A percentile compares a stretch with the other conserved stretches of the same genome.
phyloP scores from a whole-genome alignment of 1,140 invertebrate species.

The Vollenhovia emeryi region DNA sequence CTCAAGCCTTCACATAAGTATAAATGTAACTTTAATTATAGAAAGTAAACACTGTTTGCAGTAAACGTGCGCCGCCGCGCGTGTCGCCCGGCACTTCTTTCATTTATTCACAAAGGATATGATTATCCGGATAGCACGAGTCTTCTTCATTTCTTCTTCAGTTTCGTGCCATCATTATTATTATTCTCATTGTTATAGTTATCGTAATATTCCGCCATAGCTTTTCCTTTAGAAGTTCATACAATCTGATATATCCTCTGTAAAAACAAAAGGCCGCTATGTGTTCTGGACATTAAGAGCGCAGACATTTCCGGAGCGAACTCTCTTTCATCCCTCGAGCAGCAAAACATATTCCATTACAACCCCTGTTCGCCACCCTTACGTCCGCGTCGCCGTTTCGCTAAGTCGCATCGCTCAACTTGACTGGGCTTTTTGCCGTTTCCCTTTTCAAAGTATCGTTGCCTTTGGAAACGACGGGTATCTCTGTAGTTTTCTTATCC shows the following conservation, averaged over 20 bases:
- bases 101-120: constrained; percentile 26
- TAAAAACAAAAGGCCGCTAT: constrained; percentile 45
- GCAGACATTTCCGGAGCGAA: constrained; percentile 30
- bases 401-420: constrained; percentile 51
- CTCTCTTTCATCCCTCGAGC: constrained; percentile 13
- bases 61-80: not conserved
- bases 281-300: constrained; percentile 48
- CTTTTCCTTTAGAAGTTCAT: constrained; percentile 21
- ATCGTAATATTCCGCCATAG: not conserved
- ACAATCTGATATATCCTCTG: constrained; percentile 41
- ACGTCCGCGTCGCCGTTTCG: constrained; percentile 13
- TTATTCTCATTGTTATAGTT: constrained; percentile 5
- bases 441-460: constrained; percentile 47
- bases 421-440: constrained; percentile 42
- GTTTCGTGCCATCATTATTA: constrained; percentile 3
- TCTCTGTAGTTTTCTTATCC: constrained; percentile 42
- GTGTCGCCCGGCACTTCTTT: not conserved
- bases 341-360: constrained; percentile 65
- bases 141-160: constrained; percentile 2
- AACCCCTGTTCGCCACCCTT: not conserved
- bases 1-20: not conserved
- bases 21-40: not conserved
- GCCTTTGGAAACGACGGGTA: constrained; percentile 20
- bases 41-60: not conserved
- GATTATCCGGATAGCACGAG: constrained; percentile 8